phyloP scores from a whole-genome alignment of 2,113 vertebrate species.

The Boleophthalmus pectinirostris region DNA sequence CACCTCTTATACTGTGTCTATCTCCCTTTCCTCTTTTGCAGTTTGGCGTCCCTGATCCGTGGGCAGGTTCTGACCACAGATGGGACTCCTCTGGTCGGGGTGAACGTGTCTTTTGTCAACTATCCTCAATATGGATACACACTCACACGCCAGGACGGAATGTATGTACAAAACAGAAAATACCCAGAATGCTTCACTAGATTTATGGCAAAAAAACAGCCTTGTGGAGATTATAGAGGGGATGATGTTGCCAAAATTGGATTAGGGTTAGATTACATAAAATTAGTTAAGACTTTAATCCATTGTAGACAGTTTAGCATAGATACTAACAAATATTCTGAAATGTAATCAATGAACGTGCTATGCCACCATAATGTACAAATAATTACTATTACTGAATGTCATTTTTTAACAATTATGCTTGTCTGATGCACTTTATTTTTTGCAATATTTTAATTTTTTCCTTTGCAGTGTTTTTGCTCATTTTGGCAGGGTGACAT shows the following conservation, averaged over 20 bases:
- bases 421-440: slow-evolving; percentile 19
- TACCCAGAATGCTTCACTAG: slow-evolving; percentile 15
- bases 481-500: slow-evolving; percentile 13
- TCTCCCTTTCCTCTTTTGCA: slow-evolving; percentile 64
- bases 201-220: slow-evolving; percentile 32
- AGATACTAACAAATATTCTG: neutral
- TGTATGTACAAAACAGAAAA: slow-evolving; percentile 82
- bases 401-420: slow-evolving; percentile 15
- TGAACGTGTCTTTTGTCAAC: slow-evolving; percentile 99
- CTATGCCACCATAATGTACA: no score
- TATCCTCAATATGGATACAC: slow-evolving; percentile 97
- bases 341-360: no score
- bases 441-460: slow-evolving; percentile 5
- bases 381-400: neutral
- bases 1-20: neutral
- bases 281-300: slow-evolving; percentile 30
- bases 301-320: neutral
- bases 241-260: slow-evolving; percentile 31
- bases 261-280: slow-evolving; percentile 44
- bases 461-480: slow-evolving; percentile 53
- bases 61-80: slow-evolving; percentile 97
- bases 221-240: slow-evolving; percentile 30
- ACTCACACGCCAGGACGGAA: slow-evolving; percentile 97
- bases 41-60: slow-evolving; percentile 94
- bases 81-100: slow-evolving; percentile 95